A percentile compares a stretch with the other conserved stretches of the same genome.
phyloP scores from a whole-genome alignment of 2,888 invertebrate species.

The Congeria kusceri region DNA sequence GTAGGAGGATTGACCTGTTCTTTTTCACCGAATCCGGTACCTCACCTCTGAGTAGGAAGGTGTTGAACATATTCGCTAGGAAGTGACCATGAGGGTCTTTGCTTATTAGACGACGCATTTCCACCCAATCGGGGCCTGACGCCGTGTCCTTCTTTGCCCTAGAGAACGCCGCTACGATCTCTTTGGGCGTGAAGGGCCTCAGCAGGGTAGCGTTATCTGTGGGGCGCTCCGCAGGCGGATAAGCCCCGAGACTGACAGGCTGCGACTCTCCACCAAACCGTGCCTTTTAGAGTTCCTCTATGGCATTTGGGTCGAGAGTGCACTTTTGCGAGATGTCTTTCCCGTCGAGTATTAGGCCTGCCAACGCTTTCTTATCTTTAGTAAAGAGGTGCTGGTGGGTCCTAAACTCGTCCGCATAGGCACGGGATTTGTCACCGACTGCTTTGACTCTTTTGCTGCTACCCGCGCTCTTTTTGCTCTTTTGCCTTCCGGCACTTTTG shows the following conservation, averaged over 20 bases:
- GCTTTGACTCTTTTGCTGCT: too few species aligned
- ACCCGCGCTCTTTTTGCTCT: too few species aligned
- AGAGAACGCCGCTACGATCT: neutral
- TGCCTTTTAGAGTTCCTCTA: constrained; percentile 17
- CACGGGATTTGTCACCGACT: neutral
- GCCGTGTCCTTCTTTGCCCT: constrained; percentile 30
- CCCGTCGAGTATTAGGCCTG: constrained; percentile 4
- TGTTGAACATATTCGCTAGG: constrained; percentile 38
- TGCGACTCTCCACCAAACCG: constrained; percentile 24
- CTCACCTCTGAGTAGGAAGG: constrained; percentile 16
- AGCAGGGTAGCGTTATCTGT: constrained; percentile 19
- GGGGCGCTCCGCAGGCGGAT: constrained; percentile 7
- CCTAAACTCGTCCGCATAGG: neutral
- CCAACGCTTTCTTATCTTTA: constrained; percentile 28
- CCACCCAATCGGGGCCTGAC: constrained; percentile 30
- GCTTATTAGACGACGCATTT: constrained; percentile 7
- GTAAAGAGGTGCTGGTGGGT: constrained; percentile 16
- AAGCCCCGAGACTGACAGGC: constrained; percentile 15
- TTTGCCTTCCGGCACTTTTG: too few species aligned
- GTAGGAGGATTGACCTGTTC: constrained; percentile 31
- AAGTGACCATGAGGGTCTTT: constrained; percentile 18
- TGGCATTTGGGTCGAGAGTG: constrained; percentile 22
- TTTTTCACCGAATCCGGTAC: constrained; percentile 15
- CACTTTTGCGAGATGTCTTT: constrained; percentile 27
- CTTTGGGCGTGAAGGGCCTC: constrained; percentile 8